These are phyloP conservation scores for Galeopterus variegatus DNA, from an alignment of 2,113 vertebrate species.

Conservation along the genomic window DNA sequence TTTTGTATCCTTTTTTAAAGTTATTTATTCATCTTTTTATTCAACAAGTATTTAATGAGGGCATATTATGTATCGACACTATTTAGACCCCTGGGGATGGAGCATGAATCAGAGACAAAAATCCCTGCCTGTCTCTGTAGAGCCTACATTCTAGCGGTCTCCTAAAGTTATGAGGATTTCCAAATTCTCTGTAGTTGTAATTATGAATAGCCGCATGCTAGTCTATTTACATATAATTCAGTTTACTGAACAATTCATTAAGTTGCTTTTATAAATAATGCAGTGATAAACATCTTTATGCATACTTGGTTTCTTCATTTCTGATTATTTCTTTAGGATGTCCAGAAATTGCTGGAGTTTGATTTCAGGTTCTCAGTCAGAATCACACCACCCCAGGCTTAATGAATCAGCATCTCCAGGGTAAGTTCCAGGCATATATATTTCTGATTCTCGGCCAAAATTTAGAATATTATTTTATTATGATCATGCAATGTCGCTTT, in stretches of 20 bases:
- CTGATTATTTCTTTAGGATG: neutral
- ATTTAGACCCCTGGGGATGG: neutral
- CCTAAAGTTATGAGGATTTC: neutral
- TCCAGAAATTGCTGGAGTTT: neutral
- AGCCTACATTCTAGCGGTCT: neutral
- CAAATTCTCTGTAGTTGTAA: neutral
- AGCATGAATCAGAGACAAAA: neutral
- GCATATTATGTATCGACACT: neutral
- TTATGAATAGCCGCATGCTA: neutral
- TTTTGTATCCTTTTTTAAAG: neutral
- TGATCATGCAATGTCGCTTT: neutral
- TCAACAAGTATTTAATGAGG: neutral
- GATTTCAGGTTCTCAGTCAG: neutral
- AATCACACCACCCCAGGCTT: too few relatives aligned
- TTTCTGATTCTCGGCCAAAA: neutral
- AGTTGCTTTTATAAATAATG: neutral
- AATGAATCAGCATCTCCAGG: too few relatives aligned
- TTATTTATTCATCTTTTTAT: neutral
- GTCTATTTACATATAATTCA: neutral
- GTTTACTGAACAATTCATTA: neutral
- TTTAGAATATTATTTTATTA: neutral
- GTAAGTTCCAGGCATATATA: neutral
- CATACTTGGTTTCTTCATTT: neutral
- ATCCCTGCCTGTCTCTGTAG: rapidly evolving
- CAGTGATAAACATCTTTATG: neutral